These are phyloP conservation scores for Hydropsyche tenuis DNA, from an alignment of 1,140 invertebrate species.

Conservation along the genomic window DNA sequence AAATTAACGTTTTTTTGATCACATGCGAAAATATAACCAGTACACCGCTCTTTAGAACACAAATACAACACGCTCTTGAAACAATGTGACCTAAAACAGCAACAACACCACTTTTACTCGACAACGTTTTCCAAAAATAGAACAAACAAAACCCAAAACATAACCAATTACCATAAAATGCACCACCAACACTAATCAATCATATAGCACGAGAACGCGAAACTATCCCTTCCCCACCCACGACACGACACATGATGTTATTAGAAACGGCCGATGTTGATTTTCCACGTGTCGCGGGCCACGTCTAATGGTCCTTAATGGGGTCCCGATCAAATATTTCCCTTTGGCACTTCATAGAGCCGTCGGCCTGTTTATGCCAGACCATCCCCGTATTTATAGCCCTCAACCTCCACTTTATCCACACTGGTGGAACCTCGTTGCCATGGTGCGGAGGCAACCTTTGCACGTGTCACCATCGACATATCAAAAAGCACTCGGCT, in stretches of 20 bases:
- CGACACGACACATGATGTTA: not conserved
- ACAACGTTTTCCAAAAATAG: too few species aligned
- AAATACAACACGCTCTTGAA: too few species aligned
- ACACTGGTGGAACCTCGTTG: not conserved
- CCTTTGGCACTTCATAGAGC: not conserved
- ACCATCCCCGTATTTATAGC: not conserved
- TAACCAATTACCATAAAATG: too few species aligned
- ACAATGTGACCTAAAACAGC: too few species aligned
- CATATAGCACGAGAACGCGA: too few species aligned
- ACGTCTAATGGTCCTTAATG: not conserved
- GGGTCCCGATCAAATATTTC: conserved; percentile 14
- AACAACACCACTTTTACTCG: too few species aligned
- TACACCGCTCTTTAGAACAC: too few species aligned
- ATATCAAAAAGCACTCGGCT: conserved; percentile 27
- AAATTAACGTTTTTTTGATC: too few species aligned
- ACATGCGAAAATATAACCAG: too few species aligned
- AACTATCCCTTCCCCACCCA: too few species aligned
- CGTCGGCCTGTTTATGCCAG: not conserved
- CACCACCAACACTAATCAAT: too few species aligned
- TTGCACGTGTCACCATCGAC: conserved; percentile 21
- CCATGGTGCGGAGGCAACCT: conserved; percentile 22
- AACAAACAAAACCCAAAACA: too few species aligned
- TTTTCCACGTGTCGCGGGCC: not conserved
- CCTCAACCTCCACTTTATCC: not conserved
- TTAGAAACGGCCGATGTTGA: conserved; percentile 4